phyloP scores from a whole-genome alignment of 2,113 vertebrate genomes.

The Barbus barbus region DNA sequence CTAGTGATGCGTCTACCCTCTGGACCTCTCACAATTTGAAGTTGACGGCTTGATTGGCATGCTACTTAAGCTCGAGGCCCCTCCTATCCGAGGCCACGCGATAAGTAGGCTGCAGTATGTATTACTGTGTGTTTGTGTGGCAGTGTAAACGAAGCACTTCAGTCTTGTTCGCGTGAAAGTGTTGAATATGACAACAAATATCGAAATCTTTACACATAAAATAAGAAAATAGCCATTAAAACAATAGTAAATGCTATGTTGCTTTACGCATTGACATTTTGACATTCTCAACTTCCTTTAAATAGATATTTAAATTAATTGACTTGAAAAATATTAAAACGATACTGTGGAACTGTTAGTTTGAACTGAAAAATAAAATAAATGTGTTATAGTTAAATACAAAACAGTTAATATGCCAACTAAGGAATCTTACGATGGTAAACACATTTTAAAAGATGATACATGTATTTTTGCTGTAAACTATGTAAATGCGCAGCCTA shows the following conservation, averaged over 20 bases:
- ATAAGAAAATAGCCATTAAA: background rate
- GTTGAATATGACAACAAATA: constrained; percentile 26
- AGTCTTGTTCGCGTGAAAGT: background rate
- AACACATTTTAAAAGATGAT: no score
- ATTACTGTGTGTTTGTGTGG: constrained; percentile 40
- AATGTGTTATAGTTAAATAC: no score
- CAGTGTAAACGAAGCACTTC: constrained; percentile 1
- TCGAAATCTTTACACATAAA: background rate
- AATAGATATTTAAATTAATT: no score
- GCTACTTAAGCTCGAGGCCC: constrained; percentile 87
- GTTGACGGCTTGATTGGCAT: constrained; percentile 98
- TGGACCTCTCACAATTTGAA: constrained; percentile 92
- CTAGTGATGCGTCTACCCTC: constrained; percentile 85
- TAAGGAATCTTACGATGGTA: background rate
- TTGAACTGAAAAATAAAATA: no score
- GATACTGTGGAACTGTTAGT: no score
- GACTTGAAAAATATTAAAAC: background rate
- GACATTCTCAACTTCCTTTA: background rate
- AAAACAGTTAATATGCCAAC: no score
- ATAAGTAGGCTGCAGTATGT: constrained; percentile 73
- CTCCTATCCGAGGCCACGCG: constrained; percentile 79
- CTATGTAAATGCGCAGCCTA: no score
- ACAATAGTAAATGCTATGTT: background rate
- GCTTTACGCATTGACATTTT: background rate
- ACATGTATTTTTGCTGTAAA: no score